A percentile compares a stretch with the other conserved stretches of the same genome.
Conservation (phyloP, 2,888 invertebrate species). For the Calameuta idolon region DNA sequence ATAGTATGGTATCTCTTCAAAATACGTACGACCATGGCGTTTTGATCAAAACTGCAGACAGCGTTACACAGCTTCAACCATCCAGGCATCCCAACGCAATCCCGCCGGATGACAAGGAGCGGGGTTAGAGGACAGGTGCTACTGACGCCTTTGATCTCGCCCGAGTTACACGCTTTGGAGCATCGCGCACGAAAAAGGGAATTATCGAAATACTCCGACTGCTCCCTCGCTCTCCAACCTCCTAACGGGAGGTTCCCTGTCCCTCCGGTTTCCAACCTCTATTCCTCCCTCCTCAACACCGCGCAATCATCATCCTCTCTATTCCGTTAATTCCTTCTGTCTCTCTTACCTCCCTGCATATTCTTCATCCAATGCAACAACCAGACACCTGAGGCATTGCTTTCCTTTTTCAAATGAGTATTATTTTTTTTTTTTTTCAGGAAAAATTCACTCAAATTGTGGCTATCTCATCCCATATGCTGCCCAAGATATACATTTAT, state of each 20-base stretch:
- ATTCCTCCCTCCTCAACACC: not conserved
- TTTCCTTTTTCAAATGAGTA: not conserved
- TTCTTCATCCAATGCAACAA: not conserved
- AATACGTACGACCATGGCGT: not conserved
- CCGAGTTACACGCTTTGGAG: slow-evolving; percentile 58
- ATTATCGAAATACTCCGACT: slow-evolving; percentile 57
- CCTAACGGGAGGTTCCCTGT: no score
- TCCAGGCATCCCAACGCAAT: slow-evolving; percentile 56
- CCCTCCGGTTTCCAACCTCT: not conserved
- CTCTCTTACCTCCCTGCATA: not conserved
- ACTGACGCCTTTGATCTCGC: slow-evolving; percentile 68
- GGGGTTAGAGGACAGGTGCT: slow-evolving; percentile 66
- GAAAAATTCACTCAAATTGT: not conserved
- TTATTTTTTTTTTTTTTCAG: not conserved
- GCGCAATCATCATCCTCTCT: not conserved
- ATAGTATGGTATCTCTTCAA: not conserved
- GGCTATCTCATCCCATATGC: not conserved
- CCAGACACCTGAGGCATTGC: not conserved
- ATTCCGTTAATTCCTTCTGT: not conserved
- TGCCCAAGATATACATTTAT: not conserved
- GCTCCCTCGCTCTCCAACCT: not conserved
- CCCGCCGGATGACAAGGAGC: slow-evolving; percentile 62
- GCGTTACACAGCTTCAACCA: not conserved
- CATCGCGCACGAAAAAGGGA: slow-evolving; percentile 56
- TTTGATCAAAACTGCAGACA: not conserved